Conservation (phyloP, 2,113 vertebrate genomes). For the Hassar affinis region DNA sequence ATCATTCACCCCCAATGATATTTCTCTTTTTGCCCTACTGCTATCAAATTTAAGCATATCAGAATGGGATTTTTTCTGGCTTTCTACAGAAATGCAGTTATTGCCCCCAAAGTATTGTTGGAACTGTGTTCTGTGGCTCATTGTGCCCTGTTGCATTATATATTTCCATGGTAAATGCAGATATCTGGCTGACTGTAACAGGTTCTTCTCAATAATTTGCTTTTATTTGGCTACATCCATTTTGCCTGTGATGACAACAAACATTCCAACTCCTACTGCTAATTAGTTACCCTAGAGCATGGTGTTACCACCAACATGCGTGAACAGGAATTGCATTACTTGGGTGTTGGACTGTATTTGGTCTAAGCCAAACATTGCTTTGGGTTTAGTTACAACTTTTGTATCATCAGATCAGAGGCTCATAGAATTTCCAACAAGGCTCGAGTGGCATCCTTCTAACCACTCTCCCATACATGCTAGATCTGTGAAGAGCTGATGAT, state of each 20-base stretch:
- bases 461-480: background rate
- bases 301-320: background rate
- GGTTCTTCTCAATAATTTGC: background rate
- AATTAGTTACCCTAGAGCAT: background rate
- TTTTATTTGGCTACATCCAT: background rate
- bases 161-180: background rate
- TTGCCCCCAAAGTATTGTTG: background rate
- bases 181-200: background rate
- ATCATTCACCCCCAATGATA: background rate
- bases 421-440: background rate
- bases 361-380: background rate
- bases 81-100: background rate
- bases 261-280: background rate
- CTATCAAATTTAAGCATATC: background rate
- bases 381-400: background rate
- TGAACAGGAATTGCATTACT: background rate
- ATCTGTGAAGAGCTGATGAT: background rate
- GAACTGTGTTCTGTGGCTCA: background rate
- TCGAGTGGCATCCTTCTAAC: background rate
- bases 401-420: background rate
- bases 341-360: background rate
- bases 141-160: background rate
- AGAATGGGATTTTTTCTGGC: background rate
- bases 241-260: background rate
- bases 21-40: background rate